phyloP scores from a whole-genome alignment of 2,888 invertebrate species.

The Morpho deidamia region DNA sequence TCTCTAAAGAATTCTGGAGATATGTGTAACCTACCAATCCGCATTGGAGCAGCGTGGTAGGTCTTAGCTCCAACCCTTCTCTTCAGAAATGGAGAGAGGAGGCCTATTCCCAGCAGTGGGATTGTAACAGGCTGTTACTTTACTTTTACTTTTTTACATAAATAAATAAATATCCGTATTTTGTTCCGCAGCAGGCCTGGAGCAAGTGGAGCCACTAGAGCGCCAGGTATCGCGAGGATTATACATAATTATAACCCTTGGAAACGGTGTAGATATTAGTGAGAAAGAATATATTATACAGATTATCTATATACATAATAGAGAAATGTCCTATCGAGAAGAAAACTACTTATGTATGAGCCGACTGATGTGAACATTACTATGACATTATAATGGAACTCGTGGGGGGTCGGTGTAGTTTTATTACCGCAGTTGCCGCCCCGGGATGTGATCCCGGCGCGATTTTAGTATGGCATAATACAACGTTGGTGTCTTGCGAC shows the following conservation, averaged over 20 bases:
- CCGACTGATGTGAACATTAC: constrained; percentile 70
- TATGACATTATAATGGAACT: constrained; percentile 55
- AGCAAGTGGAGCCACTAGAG: constrained; percentile 73
- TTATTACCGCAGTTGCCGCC: constrained; percentile 37
- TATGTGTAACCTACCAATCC: no score
- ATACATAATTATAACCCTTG: constrained; percentile 69
- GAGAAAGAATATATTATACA: constrained; percentile 77
- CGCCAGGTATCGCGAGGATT: constrained; percentile 45
- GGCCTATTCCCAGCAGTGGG: no score
- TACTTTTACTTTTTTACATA: neutral
- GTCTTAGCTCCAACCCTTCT: no score
- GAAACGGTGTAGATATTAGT: constrained; percentile 78
- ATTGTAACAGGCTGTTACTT: no score
- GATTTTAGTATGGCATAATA: constrained; percentile 77
- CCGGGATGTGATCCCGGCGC: constrained; percentile 39
- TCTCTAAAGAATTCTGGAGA: no score
- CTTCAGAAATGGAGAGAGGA: no score
- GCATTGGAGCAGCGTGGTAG: no score
- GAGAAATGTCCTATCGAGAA: constrained; percentile 73
- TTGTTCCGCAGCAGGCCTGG: constrained; percentile 51
- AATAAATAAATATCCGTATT: neutral
- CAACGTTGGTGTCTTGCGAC: constrained; percentile 58
- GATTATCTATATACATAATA: constrained; percentile 77
- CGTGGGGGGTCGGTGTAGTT: constrained; percentile 58
- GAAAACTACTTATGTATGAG: constrained; percentile 64